Conservation (phyloP, 2,888 invertebrate genomes). For the Eupeodes latifasciatus region DNA sequence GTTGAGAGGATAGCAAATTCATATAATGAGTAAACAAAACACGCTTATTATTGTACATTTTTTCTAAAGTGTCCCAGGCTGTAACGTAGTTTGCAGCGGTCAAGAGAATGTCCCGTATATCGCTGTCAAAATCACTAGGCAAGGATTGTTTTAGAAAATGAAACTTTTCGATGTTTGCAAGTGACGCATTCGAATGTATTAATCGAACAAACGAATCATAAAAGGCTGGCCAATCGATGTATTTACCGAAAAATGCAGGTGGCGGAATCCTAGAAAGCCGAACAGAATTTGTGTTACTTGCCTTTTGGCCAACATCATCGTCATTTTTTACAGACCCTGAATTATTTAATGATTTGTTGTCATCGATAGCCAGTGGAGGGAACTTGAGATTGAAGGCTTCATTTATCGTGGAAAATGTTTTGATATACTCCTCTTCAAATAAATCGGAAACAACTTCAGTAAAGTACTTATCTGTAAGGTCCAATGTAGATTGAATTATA, state of each 20-base stretch:
- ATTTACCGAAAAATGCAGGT: conserved; percentile 24
- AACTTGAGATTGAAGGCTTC: too few species aligned
- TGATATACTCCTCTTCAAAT: too few species aligned
- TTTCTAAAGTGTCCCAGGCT: conserved; percentile 18
- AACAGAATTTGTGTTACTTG: too few species aligned
- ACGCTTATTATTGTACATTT: conserved; percentile 21
- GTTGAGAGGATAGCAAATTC: conserved; percentile 34
- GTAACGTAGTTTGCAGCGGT: conserved; percentile 19
- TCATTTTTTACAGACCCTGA: too few species aligned
- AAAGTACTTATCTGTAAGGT: too few species aligned
- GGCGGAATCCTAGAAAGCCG: too few species aligned
- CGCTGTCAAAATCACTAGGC: conserved; percentile 35
- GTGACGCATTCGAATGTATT: conserved; percentile 16
- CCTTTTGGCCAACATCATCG: too few species aligned
- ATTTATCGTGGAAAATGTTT: too few species aligned
- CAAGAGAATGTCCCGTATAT: conserved; percentile 31
- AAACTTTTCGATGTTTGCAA: conserved; percentile 34
- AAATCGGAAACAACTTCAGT: too few species aligned
- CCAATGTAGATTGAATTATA: too few species aligned
- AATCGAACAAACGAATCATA: conserved; percentile 31
- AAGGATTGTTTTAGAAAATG: conserved; percentile 25
- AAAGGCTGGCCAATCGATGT: conserved; percentile 20
- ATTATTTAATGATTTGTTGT: too few species aligned
- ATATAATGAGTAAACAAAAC: conserved; percentile 32
- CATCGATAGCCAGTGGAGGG: too few species aligned